Evolutionary conservation across 2,888 invertebrate genomes (phyloP).

Genomic region (Pyrgus malvae): DNA sequence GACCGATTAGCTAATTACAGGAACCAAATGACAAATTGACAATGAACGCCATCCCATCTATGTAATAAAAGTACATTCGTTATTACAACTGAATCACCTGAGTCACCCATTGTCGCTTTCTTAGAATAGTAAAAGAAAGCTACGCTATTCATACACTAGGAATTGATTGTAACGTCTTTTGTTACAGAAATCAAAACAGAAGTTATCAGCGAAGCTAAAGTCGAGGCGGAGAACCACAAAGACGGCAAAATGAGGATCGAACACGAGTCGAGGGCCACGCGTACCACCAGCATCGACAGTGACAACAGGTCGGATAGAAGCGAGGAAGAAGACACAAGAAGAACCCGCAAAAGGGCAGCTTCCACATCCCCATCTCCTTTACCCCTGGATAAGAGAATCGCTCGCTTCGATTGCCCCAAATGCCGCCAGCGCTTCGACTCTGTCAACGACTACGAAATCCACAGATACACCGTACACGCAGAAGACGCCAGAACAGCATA

Average conservation of each 20-base stretch:
- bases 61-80: constrained; percentile 56
- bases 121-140: constrained; percentile 76
- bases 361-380: constrained; percentile 63
- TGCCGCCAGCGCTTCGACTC: constrained; percentile 89
- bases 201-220: constrained; percentile 66
- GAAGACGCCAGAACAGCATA: constrained; percentile 84
- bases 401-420: constrained; percentile 84
- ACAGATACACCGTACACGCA: constrained; percentile 84
- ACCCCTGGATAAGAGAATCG: constrained; percentile 65
- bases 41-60: constrained; percentile 58
- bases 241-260: constrained; percentile 60
- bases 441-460: constrained; percentile 86
- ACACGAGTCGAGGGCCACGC: constrained; percentile 54
- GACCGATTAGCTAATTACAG: constrained; percentile 67
- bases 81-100: constrained; percentile 63
- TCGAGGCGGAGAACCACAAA: constrained; percentile 50
- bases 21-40: constrained; percentile 48
- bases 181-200: constrained; percentile 80
- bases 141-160: constrained; percentile 71
- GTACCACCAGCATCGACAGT: constrained; percentile 77
- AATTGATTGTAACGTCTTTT: constrained; percentile 69
- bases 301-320: constrained; percentile 82
- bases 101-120: constrained; percentile 79
- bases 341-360: constrained; percentile 66
- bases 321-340: constrained; percentile 65